Percentiles rank a stretch among this genome's conserved stretches.
Evolutionary conservation across 2,797 vertebrate species (phyloP).

Genomic region (Carapus acus): DNA sequence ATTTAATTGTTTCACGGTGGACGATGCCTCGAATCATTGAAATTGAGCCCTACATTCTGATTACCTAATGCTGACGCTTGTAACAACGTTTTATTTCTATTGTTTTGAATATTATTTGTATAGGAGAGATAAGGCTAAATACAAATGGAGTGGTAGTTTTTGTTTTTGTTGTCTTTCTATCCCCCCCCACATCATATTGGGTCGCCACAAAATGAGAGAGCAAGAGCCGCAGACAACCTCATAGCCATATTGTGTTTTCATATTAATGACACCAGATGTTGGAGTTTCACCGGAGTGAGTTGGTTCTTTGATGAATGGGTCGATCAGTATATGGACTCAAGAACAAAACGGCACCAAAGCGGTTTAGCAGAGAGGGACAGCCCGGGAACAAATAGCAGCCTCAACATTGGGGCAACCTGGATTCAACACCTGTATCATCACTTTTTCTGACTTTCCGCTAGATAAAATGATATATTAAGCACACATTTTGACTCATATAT

Average conservation of each 20-base stretch:
- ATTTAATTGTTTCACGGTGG: constrained; percentile 17
- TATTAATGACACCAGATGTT: constrained; percentile 28
- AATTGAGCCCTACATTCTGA: too few relatives aligned
- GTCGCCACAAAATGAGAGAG: constrained; percentile 2
- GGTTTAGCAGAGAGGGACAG: not conserved
- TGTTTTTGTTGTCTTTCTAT: not conserved
- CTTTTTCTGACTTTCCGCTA: too few relatives aligned
- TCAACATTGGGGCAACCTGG: too few relatives aligned
- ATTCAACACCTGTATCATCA: too few relatives aligned
- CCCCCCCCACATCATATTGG: not conserved
- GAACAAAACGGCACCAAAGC: constrained; percentile 9
- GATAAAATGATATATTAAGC: too few relatives aligned
- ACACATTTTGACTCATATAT: too few relatives aligned
- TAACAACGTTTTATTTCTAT: too few relatives aligned
- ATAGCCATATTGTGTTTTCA: constrained; percentile 16
- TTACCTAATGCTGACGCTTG: too few relatives aligned
- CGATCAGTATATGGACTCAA: constrained; percentile 19
- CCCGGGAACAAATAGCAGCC: too few relatives aligned
- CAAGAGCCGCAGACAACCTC: constrained; percentile 14
- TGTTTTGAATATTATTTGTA: too few relatives aligned
- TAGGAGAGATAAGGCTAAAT: too few relatives aligned
- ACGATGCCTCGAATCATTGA: not conserved
- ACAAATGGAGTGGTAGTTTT: too few relatives aligned
- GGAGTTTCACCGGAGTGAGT: constrained; percentile 21
- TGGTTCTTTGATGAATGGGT: constrained; percentile 23